These are phyloP conservation scores for Aquatica leii DNA, from an alignment of 2,888 invertebrate genomes.

Conservation along the genomic window DNA sequence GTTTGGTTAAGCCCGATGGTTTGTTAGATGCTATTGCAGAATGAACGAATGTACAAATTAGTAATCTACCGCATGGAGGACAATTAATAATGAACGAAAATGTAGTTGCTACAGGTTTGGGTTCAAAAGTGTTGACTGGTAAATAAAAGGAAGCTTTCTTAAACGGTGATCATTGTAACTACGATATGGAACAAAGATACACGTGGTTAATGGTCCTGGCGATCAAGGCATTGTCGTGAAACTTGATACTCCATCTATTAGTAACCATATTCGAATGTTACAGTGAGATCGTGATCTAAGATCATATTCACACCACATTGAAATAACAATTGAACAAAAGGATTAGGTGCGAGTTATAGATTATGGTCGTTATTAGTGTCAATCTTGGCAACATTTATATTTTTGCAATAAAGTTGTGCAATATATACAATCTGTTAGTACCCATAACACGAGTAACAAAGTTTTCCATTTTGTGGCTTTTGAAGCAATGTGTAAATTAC, in stretches of 20 bases:
- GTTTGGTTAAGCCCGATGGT: conserved; percentile 86
- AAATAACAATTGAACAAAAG: conserved; percentile 93
- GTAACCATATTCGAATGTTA: conserved; percentile 92
- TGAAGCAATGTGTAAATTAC: conserved; percentile 86
- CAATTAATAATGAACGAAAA: conserved; percentile 89
- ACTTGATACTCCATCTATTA: conserved; percentile 83
- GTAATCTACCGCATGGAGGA: conserved; percentile 86
- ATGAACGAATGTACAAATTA: conserved; percentile 79
- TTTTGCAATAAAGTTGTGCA: conserved; percentile 90
- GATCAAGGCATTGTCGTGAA: conserved; percentile 87
- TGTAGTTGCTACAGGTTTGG: conserved; percentile 81
- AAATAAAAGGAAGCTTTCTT: conserved; percentile 89
- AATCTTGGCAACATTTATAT: conserved; percentile 96
- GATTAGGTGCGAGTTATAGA: conserved; percentile 96
- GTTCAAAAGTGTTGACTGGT: conserved; percentile 87
- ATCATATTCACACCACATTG: conserved; percentile 89
- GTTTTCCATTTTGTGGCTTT: conserved; percentile 93
- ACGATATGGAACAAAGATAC: conserved; percentile 92
- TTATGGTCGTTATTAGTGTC: conserved; percentile 89
- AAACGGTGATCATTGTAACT: conserved; percentile 86
- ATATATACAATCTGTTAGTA: conserved; percentile 84
- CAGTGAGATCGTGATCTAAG: conserved; percentile 94
- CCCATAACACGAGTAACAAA: conserved; percentile 94
- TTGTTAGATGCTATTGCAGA: conserved; percentile 94
- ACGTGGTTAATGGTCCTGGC: conserved; percentile 60